A percentile compares a stretch with the other conserved stretches of the same genome.
These are phyloP conservation scores for Bibio marci DNA, from an alignment of 2,888 invertebrate genomes.

Conservation along the genomic window DNA sequence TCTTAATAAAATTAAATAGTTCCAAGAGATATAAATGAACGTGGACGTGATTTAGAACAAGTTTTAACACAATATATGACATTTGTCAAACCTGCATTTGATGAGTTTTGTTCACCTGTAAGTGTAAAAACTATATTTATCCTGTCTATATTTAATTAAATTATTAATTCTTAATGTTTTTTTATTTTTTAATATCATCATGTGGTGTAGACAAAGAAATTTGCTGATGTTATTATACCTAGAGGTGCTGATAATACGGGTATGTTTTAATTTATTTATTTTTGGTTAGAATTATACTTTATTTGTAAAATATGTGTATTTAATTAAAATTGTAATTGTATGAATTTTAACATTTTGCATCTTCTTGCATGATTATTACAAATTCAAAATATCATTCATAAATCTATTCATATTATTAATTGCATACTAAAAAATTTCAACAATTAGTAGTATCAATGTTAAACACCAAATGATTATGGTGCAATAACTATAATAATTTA, in stretches of 20 bases:
- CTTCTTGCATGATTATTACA: too few species aligned
- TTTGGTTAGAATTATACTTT: background rate
- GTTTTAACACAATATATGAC: slow-evolving; percentile 94
- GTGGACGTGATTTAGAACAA: slow-evolving; percentile 84
- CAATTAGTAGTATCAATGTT: too few species aligned
- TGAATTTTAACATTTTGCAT: too few species aligned
- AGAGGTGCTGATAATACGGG: slow-evolving; percentile 95
- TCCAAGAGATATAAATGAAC: slow-evolving; percentile 86
- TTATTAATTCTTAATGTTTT: slow-evolving; percentile 1
- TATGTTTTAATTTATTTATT: slow-evolving; percentile 30
- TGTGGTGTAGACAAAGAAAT: slow-evolving; percentile 99
- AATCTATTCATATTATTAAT: too few species aligned
- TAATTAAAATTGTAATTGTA: too few species aligned
- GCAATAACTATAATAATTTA: too few species aligned
- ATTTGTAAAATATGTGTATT: background rate
- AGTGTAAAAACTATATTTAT: slow-evolving; percentile 23
- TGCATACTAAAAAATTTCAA: too few species aligned
- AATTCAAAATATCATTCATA: too few species aligned
- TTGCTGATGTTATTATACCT: slow-evolving; percentile 98
- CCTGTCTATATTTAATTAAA: background rate
- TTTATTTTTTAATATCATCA: slow-evolving; percentile 25
- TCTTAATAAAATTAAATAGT: slow-evolving; percentile 39
- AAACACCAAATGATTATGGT: too few species aligned
- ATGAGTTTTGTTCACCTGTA: slow-evolving; percentile 95
- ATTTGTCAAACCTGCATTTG: slow-evolving; percentile 98